These are phyloP conservation scores for Eupeodes corollae DNA, from an alignment of 1,140 invertebrate genomes.

Conservation along the genomic window DNA sequence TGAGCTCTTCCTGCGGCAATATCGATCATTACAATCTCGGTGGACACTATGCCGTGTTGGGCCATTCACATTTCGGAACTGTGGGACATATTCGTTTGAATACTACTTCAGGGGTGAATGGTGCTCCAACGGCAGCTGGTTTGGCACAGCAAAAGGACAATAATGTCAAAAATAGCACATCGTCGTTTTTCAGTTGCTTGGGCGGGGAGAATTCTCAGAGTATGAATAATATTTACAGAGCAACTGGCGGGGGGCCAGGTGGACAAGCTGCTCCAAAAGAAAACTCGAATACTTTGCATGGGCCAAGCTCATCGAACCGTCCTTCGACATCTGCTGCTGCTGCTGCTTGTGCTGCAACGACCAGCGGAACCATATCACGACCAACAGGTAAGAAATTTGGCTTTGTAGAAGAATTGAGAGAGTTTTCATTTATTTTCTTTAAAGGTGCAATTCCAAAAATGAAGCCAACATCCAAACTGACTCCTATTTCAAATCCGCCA, in stretches of 20 bases:
- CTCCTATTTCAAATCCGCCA: constrained; percentile 8
- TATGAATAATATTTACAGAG: constrained; percentile 36
- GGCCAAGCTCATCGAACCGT: constrained; percentile 13
- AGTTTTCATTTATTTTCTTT: too few relatives aligned
- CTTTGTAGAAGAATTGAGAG: too few relatives aligned
- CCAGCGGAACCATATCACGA: constrained; percentile 2
- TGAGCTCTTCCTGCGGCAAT: constrained; percentile 45
- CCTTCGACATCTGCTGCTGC: constrained; percentile 7
- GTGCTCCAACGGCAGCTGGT: neutral
- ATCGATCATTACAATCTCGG: constrained; percentile 42
- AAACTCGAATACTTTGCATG: too few relatives aligned
- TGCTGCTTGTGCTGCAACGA: neutral
- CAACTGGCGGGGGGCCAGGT: constrained; percentile 11
- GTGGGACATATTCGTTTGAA: constrained; percentile 34
- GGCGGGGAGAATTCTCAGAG: constrained; percentile 36
- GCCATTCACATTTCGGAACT: constrained; percentile 34
- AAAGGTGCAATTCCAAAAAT: constrained; percentile 28
- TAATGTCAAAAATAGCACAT: constrained; percentile 30
- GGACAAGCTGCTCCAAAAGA: neutral
- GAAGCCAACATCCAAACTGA: constrained; percentile 12
- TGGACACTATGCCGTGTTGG: constrained; percentile 33
- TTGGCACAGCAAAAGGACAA: constrained; percentile 18
- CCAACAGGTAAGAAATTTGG: constrained; percentile 10
- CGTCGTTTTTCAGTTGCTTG: constrained; percentile 34
- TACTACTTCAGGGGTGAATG: constrained; percentile 11